Percentiles rank a stretch among this genome's conserved stretches.
These are phyloP conservation scores for Rhopalosiphum maidis DNA, from an alignment of 1,140 invertebrate genomes.

Conservation along the genomic window DNA sequence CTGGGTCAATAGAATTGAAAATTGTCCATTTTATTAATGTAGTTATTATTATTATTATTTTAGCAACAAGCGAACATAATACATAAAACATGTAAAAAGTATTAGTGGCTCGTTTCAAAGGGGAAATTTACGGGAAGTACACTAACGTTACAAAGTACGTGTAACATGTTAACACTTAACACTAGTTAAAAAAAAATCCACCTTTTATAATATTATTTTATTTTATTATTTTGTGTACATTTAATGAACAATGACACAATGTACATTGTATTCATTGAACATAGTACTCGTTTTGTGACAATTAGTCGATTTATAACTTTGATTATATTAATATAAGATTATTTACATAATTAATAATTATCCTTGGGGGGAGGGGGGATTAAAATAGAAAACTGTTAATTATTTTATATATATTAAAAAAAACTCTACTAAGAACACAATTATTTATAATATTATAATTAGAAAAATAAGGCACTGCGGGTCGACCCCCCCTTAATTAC, in stretches of 20 bases:
- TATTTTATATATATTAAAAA: too few relatives aligned
- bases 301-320: background rate
- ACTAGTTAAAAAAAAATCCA: background rate
- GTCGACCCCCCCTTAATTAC: too few relatives aligned
- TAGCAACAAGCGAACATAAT: background rate
- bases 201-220: background rate
- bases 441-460: too few relatives aligned
- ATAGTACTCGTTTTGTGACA: background rate
- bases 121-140: background rate
- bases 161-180: background rate
- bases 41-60: background rate
- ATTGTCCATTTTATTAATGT: background rate
- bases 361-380: too few relatives aligned
- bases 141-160: background rate
- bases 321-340: background rate
- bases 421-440: too few relatives aligned
- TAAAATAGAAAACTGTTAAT: too few relatives aligned
- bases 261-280: too few relatives aligned
- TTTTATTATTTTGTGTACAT: background rate
- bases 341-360: too few relatives aligned
- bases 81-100: constrained; percentile 26
- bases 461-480: too few relatives aligned
- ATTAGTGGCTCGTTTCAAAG: background rate
- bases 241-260: background rate
- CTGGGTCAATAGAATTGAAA: background rate